Base-by-base conservation (phyloP, 2,797 vertebrate genomes). In the Xenops minutus region DNA sequence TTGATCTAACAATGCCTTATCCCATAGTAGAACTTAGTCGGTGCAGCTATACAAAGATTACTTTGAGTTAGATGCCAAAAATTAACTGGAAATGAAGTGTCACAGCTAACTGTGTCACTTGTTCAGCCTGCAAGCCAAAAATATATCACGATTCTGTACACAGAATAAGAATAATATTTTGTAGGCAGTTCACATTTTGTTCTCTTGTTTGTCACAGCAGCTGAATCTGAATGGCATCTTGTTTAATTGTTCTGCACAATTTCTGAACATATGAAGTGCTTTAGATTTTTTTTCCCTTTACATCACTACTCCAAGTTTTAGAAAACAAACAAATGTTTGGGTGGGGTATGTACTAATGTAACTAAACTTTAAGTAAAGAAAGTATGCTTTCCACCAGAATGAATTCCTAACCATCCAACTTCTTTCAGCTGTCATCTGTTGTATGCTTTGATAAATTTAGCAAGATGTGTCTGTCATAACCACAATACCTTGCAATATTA, bases 371-470 rank as follows among this genome's bases (percentile, higher is more conserved):
- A 76, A 63, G 39, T 55, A 72, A 77, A 79, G 24, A 93, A 83
- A 88, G 7, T 41, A 12, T 59, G 63, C 68, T 92, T 95, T 93
- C 85, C 69, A 30, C 39, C 26, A 78, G 43, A 86, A 76, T 66
- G 7, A 84, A 52, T 56, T 77, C 41, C 14, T 64, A 71, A 76
- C 30, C 58, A 78, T 71, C 19, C 30, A 6, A 20, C 26, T 92
- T 68, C 43, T 56, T 92, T 93, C 61, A 91, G 51, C 55, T 77
- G 30, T 72, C 76, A 46, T 74, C 66, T 91, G 32, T 84, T 82
- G n/a, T 88, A 79, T 89, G 77, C 75, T 95, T 90, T 97, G 72
- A 89, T 85, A 88, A 4, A 12, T 87, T 92, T 94, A 87, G 88
- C 30, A 91, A 93, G 29, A 61, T 81, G 48, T 73, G 26, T 67